Percentiles rank a stretch among this genome's conserved stretches.
Evolutionary conservation across 2,113 vertebrate species (phyloP).

Genomic region (Prionailurus bengalensis): DNA sequence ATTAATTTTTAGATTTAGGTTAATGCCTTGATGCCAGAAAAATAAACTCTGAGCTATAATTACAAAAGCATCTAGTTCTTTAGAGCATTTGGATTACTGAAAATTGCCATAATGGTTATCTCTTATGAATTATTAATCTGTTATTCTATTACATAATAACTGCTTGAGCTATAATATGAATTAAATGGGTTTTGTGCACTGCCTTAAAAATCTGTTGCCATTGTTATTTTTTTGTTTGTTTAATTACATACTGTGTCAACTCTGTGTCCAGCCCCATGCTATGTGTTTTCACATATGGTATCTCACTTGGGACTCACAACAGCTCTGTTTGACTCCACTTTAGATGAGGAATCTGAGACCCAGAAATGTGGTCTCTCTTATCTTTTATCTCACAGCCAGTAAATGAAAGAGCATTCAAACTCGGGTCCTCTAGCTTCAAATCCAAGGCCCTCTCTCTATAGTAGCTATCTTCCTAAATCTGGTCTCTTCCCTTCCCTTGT

Average conservation of each 20-base stretch:
- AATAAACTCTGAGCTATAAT: background rate
- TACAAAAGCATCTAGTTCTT: background rate
- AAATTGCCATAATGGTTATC: background rate
- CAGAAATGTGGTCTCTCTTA: background rate
- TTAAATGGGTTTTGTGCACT: background rate
- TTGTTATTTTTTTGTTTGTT: background rate
- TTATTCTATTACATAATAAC: background rate
- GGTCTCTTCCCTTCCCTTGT: background rate
- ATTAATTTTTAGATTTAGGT: conserved; percentile 11
- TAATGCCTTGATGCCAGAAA: background rate
- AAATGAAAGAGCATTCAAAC: background rate
- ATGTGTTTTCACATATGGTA: background rate
- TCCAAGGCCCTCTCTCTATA: background rate
- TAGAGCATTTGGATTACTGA: background rate
- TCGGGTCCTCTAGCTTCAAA: background rate
- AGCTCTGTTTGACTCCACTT: background rate
- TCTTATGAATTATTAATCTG: background rate
- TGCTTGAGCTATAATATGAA: background rate
- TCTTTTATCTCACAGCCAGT: background rate
- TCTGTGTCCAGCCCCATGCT: background rate
- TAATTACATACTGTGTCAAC: background rate
- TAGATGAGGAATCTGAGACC: background rate
- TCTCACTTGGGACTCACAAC: background rate
- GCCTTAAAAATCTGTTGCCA: background rate
- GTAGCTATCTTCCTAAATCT: background rate